Evolutionary conservation across 2,888 invertebrate species (phyloP).

Genomic region (Linnaemya tessellans): DNA sequence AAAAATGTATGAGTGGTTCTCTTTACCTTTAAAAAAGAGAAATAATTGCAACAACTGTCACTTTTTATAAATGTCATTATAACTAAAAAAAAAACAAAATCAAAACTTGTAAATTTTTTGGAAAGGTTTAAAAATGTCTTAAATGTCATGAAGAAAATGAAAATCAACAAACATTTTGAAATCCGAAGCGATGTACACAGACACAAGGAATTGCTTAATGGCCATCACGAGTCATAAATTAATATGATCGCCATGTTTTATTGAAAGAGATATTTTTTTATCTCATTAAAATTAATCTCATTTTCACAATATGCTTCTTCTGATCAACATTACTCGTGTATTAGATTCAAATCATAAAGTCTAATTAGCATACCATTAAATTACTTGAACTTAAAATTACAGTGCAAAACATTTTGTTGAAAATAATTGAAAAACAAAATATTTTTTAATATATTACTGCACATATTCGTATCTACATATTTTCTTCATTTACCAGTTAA

Average conservation of each 20-base stretch:
- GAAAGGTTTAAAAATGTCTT: too few species aligned
- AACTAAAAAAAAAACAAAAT: too few species aligned
- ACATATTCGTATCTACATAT: background rate
- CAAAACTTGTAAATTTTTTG: too few species aligned
- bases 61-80: too few species aligned
- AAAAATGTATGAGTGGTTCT: too few species aligned
- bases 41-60: too few species aligned
- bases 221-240: conserved; percentile 6
- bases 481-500: background rate
- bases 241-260: background rate
- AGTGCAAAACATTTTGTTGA: conserved; percentile 44
- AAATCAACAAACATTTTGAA: too few species aligned
- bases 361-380: conserved; percentile 57
- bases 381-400: conserved; percentile 57
- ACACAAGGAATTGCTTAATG: background rate
- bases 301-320: conserved; percentile 19
- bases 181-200: too few species aligned
- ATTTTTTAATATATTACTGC: conserved; percentile 28
- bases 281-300: conserved; percentile 4
- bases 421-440: conserved; percentile 51
- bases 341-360: too few species aligned
- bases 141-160: too few species aligned
- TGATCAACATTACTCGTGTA: background rate
- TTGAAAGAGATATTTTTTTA: background rate
- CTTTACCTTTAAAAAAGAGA: too few species aligned